Evolutionary conservation across 2,797 vertebrate species (phyloP).

Genomic region (Semaprochilodus insignis): DNA sequence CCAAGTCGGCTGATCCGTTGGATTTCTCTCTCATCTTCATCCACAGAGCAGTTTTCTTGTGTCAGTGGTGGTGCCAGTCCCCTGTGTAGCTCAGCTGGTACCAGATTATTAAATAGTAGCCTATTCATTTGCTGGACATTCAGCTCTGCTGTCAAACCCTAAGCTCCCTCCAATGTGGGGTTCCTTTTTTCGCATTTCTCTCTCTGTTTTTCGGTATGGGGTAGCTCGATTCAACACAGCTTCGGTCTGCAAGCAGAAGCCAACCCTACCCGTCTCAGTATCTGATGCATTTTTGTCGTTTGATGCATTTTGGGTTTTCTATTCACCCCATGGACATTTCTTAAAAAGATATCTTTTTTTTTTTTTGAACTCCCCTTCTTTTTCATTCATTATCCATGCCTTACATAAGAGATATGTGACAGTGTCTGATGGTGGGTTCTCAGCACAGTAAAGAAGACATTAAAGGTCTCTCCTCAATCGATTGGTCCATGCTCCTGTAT

Average conservation of each 20-base stretch:
- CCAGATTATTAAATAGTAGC: slow-evolving; percentile 75
- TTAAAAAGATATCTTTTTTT: slow-evolving; percentile 61
- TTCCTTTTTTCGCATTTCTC: slow-evolving; percentile 61
- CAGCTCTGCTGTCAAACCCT: slow-evolving; percentile 69
- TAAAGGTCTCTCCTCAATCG: slow-evolving; percentile 66
- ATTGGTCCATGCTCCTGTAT: slow-evolving; percentile 58
- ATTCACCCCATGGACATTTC: slow-evolving; percentile 73
- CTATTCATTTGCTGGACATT: slow-evolving; percentile 72
- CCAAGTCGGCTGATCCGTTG: slow-evolving; percentile 60
- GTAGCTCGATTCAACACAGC: slow-evolving; percentile 58
- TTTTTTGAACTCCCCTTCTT: slow-evolving; percentile 33
- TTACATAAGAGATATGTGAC: slow-evolving; percentile 76
- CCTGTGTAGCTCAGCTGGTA: slow-evolving; percentile 74
- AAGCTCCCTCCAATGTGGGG: slow-evolving; percentile 60
- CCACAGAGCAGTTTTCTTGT: slow-evolving; percentile 70
- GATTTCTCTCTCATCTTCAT: slow-evolving; percentile 69
- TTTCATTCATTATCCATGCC: slow-evolving; percentile 76
- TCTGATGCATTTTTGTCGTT: slow-evolving; percentile 80
- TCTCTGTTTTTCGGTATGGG: slow-evolving; percentile 62
- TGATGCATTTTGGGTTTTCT: slow-evolving; percentile 73
- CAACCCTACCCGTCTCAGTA: slow-evolving; percentile 65
- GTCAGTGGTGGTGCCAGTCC: slow-evolving; percentile 70
- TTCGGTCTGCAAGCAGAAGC: slow-evolving; percentile 52
- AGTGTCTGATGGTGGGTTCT: slow-evolving; percentile 70
- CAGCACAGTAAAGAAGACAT: slow-evolving; percentile 61